Base-by-base conservation (phyloP, 1,140 invertebrate species). In the Tribolium madens region DNA sequence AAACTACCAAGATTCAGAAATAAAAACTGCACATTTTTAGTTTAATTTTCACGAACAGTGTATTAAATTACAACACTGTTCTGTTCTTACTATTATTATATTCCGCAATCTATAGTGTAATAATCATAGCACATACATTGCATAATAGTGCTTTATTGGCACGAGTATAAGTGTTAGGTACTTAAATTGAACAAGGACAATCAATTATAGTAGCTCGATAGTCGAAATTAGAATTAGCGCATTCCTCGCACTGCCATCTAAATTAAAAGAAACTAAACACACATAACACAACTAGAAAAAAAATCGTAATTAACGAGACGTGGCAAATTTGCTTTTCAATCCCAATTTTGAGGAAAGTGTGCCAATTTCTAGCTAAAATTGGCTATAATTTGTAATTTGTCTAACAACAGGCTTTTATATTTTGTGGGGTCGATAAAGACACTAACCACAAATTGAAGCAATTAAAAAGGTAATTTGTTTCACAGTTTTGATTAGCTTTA, bases 281-380 rank as follows among this genome's bases (percentile, higher is more conserved):
- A 18, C 3, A 9, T 9, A 7, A 21, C 7, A 5, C 3, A n/a
- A 7, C 17, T 52, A 15, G 48, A 52, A 13, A 14, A 15, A 15
- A 52, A 52, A 14, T n/a, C n/a, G n/a, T n/a, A n/a, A n/a, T n/a
- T n/a, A n/a, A n/a, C n/a, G n/a, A n/a, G n/a, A n/a, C 15, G 13
- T 10, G 7, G 9, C 57, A 4, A 31, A 33, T 17, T 33, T 33
- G 57, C 31, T 33, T 10, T 12, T 33, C 6, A 18, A 4, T n/a
- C 26, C 57, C 31, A 64, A 64, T 64, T 64, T 33, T 64, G 13
- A 64, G 57, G 57, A 64, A 64, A 64, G 57, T 64, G 57, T 64
- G 57, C 57, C 26, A 33, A 18, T 17, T 57, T 57, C 9, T 5
- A 33, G 26, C 31, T 33, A 7, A 64, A 64, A 64, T 64, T 64